Evolutionary conservation across 1,140 invertebrate genomes (phyloP).

Genomic region (Leucophenga varia): DNA sequence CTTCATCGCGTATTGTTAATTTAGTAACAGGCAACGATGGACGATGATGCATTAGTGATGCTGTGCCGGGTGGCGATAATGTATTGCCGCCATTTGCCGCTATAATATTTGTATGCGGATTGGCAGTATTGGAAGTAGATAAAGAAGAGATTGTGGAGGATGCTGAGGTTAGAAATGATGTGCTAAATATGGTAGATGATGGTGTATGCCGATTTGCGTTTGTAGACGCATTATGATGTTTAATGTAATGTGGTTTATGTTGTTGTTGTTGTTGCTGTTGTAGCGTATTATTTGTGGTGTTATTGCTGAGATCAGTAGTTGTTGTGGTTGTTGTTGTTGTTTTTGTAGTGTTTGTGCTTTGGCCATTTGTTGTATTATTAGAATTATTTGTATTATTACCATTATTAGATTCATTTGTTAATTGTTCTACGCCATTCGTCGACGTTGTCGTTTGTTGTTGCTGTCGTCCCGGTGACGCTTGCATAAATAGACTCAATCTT

Average conservation of each 20-base stretch:
- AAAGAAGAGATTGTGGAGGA: constrained; percentile 18
- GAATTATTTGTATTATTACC: constrained; percentile 4
- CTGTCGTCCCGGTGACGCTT: constrained; percentile 19
- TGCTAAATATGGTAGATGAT: constrained; percentile 27
- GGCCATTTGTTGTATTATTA: constrained; percentile 5
- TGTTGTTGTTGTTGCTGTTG: constrained; percentile 26
- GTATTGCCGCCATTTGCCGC: constrained; percentile 4
- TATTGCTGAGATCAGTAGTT: constrained; percentile 31
- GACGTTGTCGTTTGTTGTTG: constrained; percentile 3
- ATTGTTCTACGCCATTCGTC: not conserved
- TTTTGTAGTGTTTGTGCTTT: not conserved
- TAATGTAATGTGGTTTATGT: constrained; percentile 41
- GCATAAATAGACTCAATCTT: constrained; percentile 47
- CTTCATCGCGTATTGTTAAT: constrained; percentile 50
- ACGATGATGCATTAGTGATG: constrained; percentile 46
- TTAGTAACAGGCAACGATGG: constrained; percentile 48
- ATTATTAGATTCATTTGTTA: constrained; percentile 16
- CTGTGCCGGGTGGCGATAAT: constrained; percentile 24
- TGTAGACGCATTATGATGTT: too few species aligned
- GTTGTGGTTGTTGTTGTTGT: constrained; percentile 5
- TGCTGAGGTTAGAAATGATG: constrained; percentile 32
- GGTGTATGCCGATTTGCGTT: too few species aligned
- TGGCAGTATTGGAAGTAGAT: constrained; percentile 14
- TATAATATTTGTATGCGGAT: not conserved
- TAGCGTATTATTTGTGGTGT: constrained; percentile 4